phyloP scores from a whole-genome alignment of 2,888 invertebrate species.

The Galeopsomyia nigrocyanea region DNA sequence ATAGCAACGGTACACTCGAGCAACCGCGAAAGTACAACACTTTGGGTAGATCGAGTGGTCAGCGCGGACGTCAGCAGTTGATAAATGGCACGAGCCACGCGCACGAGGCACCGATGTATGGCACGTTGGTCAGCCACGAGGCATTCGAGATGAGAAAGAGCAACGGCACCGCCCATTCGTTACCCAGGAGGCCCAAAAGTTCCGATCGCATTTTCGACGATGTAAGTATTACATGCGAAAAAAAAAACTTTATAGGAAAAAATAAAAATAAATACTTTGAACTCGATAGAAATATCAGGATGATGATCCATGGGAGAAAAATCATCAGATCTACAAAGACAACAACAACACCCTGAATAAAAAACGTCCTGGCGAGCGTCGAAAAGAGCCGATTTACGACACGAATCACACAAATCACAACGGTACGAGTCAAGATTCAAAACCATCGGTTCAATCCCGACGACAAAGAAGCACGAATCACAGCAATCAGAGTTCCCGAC shows the following conservation, averaged over 20 bases:
- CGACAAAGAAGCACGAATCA: background rate
- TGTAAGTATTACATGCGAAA: slow-evolving; percentile 27
- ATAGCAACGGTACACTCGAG: slow-evolving; percentile 16
- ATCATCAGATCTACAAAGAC: background rate
- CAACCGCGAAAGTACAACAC: slow-evolving; percentile 57
- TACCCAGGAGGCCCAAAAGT: slow-evolving; percentile 62
- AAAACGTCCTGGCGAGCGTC: background rate
- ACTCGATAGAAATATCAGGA: slow-evolving; percentile 27
- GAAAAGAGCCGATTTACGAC: slow-evolving; percentile 36
- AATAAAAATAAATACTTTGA: no score
- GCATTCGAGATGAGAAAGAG: background rate
- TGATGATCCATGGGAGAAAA: slow-evolving; percentile 28
- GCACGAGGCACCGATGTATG: slow-evolving; percentile 17
- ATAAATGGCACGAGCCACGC: slow-evolving; percentile 27
- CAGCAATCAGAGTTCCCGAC: slow-evolving; percentile 51
- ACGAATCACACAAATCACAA: background rate
- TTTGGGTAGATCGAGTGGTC: slow-evolving; percentile 49
- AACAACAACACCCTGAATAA: background rate
- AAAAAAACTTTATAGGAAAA: no score
- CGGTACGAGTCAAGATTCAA: background rate
- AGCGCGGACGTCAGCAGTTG: background rate
- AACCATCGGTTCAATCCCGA: background rate
- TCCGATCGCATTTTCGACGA: slow-evolving; percentile 62
- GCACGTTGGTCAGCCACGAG: slow-evolving; percentile 8
- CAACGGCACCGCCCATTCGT: slow-evolving; percentile 51